These are phyloP conservation scores for Bactericera cockerelli DNA, from an alignment of 1,140 invertebrate genomes.

Conservation along the genomic window DNA sequence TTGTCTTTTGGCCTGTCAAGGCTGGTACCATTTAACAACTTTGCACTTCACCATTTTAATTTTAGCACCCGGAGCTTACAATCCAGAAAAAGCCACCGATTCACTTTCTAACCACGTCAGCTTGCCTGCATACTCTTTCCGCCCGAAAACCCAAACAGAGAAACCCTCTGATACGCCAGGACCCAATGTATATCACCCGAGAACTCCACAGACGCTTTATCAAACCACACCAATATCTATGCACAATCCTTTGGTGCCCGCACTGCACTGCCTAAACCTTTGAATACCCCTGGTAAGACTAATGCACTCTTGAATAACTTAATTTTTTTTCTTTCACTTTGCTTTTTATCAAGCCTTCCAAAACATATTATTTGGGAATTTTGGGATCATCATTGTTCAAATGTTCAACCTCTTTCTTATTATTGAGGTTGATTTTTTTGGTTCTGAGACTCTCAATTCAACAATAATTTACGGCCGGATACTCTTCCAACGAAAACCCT, in stretches of 20 bases:
- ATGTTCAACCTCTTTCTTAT: no score
- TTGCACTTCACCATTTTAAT: neutral
- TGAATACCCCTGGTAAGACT: slow-evolving; percentile 23
- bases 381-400: no score
- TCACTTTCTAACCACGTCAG: slow-evolving; percentile 25
- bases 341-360: no score
- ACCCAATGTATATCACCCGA: slow-evolving; percentile 22
- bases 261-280: slow-evolving; percentile 25
- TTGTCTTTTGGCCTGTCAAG: no score
- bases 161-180: slow-evolving; percentile 26
- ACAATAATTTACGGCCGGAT: no score
- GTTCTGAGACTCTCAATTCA: no score
- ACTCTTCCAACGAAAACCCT: no score
- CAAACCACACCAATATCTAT: slow-evolving; percentile 8
- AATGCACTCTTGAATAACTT: no score
- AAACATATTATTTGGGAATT: no score
- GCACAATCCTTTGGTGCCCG: slow-evolving; percentile 17
- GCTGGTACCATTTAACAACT: no score
- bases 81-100: slow-evolving; percentile 22
- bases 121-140: slow-evolving; percentile 14
- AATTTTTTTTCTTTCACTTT: no score
- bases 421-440: no score
- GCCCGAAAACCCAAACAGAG: slow-evolving; percentile 27
- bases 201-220: neutral
- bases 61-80: slow-evolving; percentile 23